phyloP scores from a whole-genome alignment of 2,797 vertebrate genomes.

The Anguilla obscura region DNA sequence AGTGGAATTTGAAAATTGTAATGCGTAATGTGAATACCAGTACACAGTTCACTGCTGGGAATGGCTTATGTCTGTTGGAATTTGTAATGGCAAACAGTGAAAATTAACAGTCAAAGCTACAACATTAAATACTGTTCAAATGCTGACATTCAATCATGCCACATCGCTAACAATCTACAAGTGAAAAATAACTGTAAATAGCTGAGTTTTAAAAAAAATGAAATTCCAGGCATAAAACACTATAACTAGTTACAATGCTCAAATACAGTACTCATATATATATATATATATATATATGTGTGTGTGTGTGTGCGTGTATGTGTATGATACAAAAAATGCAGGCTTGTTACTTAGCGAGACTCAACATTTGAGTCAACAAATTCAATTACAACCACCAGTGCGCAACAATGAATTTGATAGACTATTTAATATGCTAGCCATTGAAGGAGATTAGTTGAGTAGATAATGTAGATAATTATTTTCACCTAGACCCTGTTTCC shows the following conservation, averaged over 20 bases:
- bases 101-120: not conserved
- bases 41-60: not conserved
- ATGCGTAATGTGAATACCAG: no score
- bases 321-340: not conserved
- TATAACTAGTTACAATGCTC: not conserved
- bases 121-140: not conserved
- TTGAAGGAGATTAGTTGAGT: not conserved
- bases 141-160: not conserved
- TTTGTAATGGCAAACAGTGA: not conserved
- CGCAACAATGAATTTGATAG: not conserved
- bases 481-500: not conserved
- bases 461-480: not conserved
- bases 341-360: not conserved
- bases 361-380: no score
- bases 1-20: not conserved
- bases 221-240: not conserved
- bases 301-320: not conserved
- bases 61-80: not conserved
- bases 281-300: not conserved
- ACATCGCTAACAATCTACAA: not conserved
- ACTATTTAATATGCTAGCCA: not conserved
- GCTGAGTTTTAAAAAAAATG: not conserved
- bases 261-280: not conserved
- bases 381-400: no score
- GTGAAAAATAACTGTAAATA: not conserved